These are phyloP conservation scores for Piezodorus guildinii DNA, from an alignment of 1,140 invertebrate species.

Conservation along the genomic window DNA sequence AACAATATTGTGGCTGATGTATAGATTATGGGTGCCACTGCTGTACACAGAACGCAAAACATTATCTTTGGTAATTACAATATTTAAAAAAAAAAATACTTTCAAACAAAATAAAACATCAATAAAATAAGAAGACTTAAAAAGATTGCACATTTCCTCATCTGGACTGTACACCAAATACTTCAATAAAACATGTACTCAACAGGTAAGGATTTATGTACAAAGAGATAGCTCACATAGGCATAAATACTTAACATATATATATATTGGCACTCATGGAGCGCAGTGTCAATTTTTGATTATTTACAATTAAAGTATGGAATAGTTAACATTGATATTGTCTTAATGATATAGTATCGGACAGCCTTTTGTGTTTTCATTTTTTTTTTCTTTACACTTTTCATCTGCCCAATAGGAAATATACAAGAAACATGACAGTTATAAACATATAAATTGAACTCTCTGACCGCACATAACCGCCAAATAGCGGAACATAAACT, in stretches of 20 bases:
- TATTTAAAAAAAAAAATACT: background rate
- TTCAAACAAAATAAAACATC: too few species aligned
- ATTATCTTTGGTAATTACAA: slow-evolving; percentile 4
- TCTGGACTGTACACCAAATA: background rate
- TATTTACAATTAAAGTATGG: slow-evolving; percentile 1
- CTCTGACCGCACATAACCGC: too few species aligned
- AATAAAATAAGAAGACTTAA: background rate
- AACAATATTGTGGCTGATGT: background rate
- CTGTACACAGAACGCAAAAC: slow-evolving; percentile 5
- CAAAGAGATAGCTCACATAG: background rate
- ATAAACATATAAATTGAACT: background rate
- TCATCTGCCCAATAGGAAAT: background rate
- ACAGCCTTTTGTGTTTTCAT: background rate
- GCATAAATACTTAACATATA: slow-evolving; percentile 3
- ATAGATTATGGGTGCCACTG: background rate
- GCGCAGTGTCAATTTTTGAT: background rate
- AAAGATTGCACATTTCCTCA: slow-evolving; percentile 4
- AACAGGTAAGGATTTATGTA: slow-evolving; percentile 4
- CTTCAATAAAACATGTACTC: slow-evolving; percentile 1
- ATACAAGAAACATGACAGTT: background rate
- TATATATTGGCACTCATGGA: slow-evolving; percentile 4
- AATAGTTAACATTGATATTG: slow-evolving; percentile 9
- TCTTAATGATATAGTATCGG: background rate
- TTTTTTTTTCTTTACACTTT: background rate
- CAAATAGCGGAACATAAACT: too few species aligned